Evolutionary conservation across 1,140 invertebrate species (phyloP), one percentile per base, ranked within the genome.

Genomic region (Helicorthomorpha holstii): DNA sequence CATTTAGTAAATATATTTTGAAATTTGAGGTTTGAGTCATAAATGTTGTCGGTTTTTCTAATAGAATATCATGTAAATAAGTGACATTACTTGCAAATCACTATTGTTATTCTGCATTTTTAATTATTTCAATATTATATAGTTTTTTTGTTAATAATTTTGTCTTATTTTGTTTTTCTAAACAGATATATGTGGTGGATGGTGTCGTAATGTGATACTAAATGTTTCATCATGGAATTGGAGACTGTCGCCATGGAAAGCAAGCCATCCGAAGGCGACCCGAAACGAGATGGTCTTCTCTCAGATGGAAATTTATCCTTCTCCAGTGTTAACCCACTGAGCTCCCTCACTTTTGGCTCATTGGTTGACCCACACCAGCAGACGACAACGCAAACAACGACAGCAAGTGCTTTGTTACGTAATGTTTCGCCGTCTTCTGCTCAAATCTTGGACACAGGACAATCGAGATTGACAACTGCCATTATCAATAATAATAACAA

Each of bases 231-330:
- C 50, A 51, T 51, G 50, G 50, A 51, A 51, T 3, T 23, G 50
- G 50, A 44, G 34, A 27, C 50, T 52, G 57, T 56, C 50, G 54
- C 52, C 54, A 56, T 58, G 55, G 52, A 54, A 25, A 49, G 25
- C 19, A 25, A 48, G 12, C 44, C 43, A 52, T 24, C 46, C 27
- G 51, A 25, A 47, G 51, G 51, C 51, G 51, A 48, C 51, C 44
- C 24, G 44, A 47, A 49, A 49, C 44, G 34, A 27, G 41, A 51
- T 27, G 44, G 51, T 52, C 27, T 38, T 3, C 43, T 47, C 12
- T 44, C 49, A 42, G 45, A 48, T 4, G 21, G 19, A 4, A 21
- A 12, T 12, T 12, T 12, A 12, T 19, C 38, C 38, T 41, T 41
- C 12, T 27, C 3, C 51, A 3, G 7, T 49, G 51, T 19, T 51